A percentile compares a stretch with the other conserved stretches of the same genome.
Evolutionary conservation across 2,888 invertebrate species (phyloP).

Genomic region (Platycheirus albimanus): DNA sequence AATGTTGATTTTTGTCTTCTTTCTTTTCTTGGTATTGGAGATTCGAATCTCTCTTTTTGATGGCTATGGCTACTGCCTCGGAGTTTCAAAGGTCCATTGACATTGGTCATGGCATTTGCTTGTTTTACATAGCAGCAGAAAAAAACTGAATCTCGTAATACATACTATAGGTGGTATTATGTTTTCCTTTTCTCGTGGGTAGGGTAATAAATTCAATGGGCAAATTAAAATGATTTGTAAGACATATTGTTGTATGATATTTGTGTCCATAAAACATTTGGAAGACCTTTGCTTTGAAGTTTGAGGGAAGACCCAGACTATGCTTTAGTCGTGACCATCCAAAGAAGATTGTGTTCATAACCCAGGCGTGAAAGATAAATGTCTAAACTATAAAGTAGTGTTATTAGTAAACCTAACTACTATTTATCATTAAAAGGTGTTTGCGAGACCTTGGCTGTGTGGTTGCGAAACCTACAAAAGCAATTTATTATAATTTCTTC

Average conservation of each 20-base stretch:
- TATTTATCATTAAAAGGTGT: slow-evolving; percentile 10
- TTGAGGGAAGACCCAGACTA: background rate
- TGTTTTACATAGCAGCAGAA: no score
- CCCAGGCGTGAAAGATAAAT: slow-evolving; percentile 24
- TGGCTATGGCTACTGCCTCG: background rate
- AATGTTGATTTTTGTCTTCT: background rate
- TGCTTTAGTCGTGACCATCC: slow-evolving; percentile 14
- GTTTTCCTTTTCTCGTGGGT: background rate
- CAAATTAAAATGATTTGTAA: slow-evolving; percentile 11
- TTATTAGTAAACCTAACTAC: slow-evolving; percentile 1
- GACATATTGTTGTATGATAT: background rate
- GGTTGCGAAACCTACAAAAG: background rate
- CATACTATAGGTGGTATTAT: no score
- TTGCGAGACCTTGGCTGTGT: slow-evolving; percentile 28
- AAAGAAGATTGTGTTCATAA: background rate
- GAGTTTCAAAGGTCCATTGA: slow-evolving; percentile 31
- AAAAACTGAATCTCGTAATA: no score
- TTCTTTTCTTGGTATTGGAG: background rate
- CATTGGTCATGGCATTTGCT: slow-evolving; percentile 3
- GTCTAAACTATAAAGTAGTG: slow-evolving; percentile 6
- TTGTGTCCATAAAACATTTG: background rate
- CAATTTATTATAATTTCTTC: background rate
- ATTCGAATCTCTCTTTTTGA: slow-evolving; percentile 48
- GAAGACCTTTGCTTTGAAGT: slow-evolving; percentile 1
- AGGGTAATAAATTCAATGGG: background rate